These are phyloP conservation scores for Notodromas monacha DNA, from an alignment of 2,888 invertebrate species.

Conservation along the genomic window DNA sequence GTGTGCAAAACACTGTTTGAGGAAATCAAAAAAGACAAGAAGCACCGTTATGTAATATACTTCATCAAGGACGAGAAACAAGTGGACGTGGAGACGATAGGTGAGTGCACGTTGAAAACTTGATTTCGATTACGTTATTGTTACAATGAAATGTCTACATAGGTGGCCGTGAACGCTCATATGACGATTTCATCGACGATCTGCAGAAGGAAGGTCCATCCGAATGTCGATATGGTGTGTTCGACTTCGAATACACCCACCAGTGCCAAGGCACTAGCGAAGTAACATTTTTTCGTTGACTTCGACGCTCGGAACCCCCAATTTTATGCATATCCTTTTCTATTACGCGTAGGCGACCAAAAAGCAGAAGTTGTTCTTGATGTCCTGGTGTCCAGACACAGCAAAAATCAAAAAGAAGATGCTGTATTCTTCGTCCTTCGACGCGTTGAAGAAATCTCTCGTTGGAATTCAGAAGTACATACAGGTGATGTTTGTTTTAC, in stretches of 20 bases:
- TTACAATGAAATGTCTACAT: too few species aligned
- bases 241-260: constrained; percentile 91
- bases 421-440: constrained; percentile 70
- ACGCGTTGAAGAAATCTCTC: constrained; percentile 82
- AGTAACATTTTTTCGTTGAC: too few species aligned
- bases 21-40: constrained; percentile 90
- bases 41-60: constrained; percentile 83
- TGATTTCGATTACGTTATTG: too few species aligned
- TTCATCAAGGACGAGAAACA: constrained; percentile 81
- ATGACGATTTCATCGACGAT: constrained; percentile 72
- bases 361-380: constrained; percentile 90
- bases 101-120: constrained; percentile 17
- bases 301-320: too few species aligned
- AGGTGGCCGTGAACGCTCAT: constrained; percentile 49
- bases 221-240: constrained; percentile 85
- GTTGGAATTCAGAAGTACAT: constrained; percentile 90
- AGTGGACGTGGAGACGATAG: constrained; percentile 75
- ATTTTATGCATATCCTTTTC: too few species aligned
- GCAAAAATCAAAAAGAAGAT: constrained; percentile 59
- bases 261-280: constrained; percentile 87
- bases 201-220: constrained; percentile 66
- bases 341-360: constrained; percentile 32
- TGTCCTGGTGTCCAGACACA: too few species aligned
- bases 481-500: too few species aligned
- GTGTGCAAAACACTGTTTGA: constrained; percentile 77